Evolutionary conservation across 1,140 invertebrate genomes (phyloP).

Genomic region (Philopotamus ludificatus): DNA sequence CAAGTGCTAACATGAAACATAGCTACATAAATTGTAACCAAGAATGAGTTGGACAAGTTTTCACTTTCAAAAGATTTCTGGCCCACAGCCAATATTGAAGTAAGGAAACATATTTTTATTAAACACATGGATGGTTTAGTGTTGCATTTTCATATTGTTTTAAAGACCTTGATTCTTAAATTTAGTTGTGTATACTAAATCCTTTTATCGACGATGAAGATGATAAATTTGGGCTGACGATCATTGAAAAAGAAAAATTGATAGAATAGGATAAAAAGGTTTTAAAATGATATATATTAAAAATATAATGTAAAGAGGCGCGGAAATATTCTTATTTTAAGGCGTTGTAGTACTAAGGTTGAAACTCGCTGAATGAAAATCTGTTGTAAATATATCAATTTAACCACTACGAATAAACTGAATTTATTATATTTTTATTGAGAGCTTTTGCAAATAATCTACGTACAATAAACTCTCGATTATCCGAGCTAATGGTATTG

Average conservation of each 20-base stretch:
- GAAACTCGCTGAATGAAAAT: too few species aligned
- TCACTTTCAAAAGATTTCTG: neutral
- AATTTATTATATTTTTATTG: too few species aligned
- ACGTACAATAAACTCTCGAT: too few species aligned
- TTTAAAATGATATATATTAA: neutral
- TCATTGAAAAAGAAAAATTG: neutral
- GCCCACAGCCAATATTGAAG: neutral
- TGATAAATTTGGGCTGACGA: neutral
- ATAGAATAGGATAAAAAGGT: neutral
- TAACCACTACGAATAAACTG: too few species aligned
- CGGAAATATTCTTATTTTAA: too few species aligned
- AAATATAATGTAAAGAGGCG: too few species aligned
- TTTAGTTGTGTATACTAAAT: neutral
- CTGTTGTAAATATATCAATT: too few species aligned
- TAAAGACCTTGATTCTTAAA: neutral
- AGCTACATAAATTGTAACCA: too few species aligned
- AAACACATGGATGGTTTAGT: neutral
- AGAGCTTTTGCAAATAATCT: too few species aligned
- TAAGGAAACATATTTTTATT: neutral
- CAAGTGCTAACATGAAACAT: too few species aligned
- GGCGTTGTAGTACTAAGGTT: too few species aligned
- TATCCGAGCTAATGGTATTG: too few species aligned
- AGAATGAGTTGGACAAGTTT: neutral
- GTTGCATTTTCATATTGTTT: neutral
- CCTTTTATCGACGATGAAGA: neutral